A percentile compares a stretch with the other conserved stretches of the same genome.
These are phyloP conservation scores for Melanerpes aurifrons DNA, from an alignment of 2,113 vertebrate species.

Conservation along the genomic window DNA sequence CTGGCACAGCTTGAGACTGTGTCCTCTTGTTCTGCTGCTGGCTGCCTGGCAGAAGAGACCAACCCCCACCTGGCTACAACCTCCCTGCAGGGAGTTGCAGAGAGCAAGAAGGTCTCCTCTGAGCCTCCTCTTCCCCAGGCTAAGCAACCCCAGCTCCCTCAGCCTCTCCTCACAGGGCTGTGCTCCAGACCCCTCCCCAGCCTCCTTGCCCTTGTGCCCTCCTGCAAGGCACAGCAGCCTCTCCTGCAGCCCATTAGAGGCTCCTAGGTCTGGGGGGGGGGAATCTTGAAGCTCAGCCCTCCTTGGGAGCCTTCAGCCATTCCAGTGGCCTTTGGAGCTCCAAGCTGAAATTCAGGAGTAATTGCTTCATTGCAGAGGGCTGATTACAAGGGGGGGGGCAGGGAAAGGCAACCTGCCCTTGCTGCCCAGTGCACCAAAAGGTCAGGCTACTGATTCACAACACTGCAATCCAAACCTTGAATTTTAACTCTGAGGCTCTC, in stretches of 20 bases:
- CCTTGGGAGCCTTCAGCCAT: constrained; percentile 60
- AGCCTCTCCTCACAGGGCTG: no score
- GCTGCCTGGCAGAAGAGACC: no score
- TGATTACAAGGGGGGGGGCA: neutral
- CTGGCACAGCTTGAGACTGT: no score
- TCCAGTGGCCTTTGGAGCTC: constrained; percentile 58
- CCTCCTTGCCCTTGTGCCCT: no score
- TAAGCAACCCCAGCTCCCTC: no score
- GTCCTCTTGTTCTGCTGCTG: no score
- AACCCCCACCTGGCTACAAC: no score
- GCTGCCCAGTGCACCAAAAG: constrained; percentile 70
- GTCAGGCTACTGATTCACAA: constrained; percentile 65
- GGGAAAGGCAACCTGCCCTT: constrained; percentile 48
- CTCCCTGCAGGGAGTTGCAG: no score
- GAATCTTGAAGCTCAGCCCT: constrained; percentile 62
- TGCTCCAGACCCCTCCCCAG: no score
- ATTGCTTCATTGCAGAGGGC: constrained; percentile 63
- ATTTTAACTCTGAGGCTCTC: constrained; percentile 62
- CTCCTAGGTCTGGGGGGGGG: neutral
- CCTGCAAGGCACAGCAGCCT: neutral
- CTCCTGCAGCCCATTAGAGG: neutral
- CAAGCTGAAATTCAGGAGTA: constrained; percentile 63
- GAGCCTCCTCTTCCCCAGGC: no score
- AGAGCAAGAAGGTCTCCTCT: no score
- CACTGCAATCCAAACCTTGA: constrained; percentile 60